phyloP scores from a whole-genome alignment of 1,140 invertebrate species.

The Lineus longissimus region DNA sequence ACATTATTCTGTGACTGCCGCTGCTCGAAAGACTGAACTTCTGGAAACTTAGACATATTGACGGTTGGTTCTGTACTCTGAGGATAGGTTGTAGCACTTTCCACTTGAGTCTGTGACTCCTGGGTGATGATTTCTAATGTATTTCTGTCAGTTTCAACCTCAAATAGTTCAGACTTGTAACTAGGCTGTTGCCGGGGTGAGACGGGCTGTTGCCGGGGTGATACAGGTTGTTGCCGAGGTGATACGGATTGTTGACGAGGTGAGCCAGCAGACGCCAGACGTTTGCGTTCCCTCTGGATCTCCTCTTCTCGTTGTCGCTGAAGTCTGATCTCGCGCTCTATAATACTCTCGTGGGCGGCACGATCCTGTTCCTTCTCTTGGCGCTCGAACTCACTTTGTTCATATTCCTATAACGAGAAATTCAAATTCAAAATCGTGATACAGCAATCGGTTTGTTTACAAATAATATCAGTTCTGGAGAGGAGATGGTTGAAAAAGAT shows the following conservation, averaged over 20 bases:
- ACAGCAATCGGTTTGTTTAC: too few relatives aligned
- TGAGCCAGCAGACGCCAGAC: constrained; percentile 4
- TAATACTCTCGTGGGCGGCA: constrained; percentile 44
- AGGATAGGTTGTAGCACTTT: not conserved
- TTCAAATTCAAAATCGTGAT: too few relatives aligned
- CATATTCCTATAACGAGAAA: too few relatives aligned
- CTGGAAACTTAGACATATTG: constrained; percentile 19
- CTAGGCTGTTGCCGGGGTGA: not conserved
- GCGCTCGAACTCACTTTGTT: too few relatives aligned
- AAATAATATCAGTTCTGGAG: too few relatives aligned
- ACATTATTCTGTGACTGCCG: too few relatives aligned
- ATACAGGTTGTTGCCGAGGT: not conserved
- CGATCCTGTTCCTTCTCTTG: constrained; percentile 16
- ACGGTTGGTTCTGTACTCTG: not conserved
- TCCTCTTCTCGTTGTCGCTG: constrained; percentile 51
- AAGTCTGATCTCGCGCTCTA: constrained; percentile 51
- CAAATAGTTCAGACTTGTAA: not conserved
- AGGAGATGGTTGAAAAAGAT: too few relatives aligned
- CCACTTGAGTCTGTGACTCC: not conserved
- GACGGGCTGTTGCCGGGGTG: not conserved
- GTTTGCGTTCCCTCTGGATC: constrained; percentile 29
- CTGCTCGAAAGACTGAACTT: constrained; percentile 13
- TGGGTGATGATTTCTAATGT: not conserved
- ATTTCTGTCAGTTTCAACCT: not conserved
- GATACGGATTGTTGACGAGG: constrained; percentile 7